Conservation (phyloP, 2,797 vertebrate species). For the Tapera naevia region DNA sequence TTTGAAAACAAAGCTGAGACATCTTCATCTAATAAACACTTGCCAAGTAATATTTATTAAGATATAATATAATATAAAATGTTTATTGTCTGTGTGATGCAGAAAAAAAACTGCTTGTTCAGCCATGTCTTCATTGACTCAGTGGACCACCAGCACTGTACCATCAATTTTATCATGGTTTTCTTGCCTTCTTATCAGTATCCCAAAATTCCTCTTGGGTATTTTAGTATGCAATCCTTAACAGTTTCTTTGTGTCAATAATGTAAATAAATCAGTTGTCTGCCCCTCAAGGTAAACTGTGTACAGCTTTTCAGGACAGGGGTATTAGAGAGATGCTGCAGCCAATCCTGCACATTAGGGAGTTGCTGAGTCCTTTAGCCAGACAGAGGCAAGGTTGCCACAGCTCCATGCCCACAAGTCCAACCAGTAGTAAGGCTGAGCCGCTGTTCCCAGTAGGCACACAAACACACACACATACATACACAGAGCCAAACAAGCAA, state of each 20-base stretch:
- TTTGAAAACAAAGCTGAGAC: not conserved
- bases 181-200: not conserved
- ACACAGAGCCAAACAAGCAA: not conserved
- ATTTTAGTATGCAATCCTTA: slow-evolving; percentile 2
- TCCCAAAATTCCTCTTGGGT: not conserved
- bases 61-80: too few relatives aligned
- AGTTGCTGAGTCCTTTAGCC: not conserved
- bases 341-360: not conserved
- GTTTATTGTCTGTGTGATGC: not conserved
- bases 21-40: not conserved
- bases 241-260: not conserved
- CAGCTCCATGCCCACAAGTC: not conserved
- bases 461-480: too few relatives aligned
- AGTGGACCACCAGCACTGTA: not conserved
- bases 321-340: not conserved
- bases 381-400: not conserved
- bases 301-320: not conserved
- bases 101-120: not conserved
- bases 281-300: not conserved
- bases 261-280: not conserved
- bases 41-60: not conserved
- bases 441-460: not conserved
- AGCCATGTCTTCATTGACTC: not conserved
- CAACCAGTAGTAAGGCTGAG: not conserved
- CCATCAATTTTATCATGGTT: not conserved